Conservation (phyloP, 1,140 invertebrate genomes). For the Sinonovacula constricta region DNA sequence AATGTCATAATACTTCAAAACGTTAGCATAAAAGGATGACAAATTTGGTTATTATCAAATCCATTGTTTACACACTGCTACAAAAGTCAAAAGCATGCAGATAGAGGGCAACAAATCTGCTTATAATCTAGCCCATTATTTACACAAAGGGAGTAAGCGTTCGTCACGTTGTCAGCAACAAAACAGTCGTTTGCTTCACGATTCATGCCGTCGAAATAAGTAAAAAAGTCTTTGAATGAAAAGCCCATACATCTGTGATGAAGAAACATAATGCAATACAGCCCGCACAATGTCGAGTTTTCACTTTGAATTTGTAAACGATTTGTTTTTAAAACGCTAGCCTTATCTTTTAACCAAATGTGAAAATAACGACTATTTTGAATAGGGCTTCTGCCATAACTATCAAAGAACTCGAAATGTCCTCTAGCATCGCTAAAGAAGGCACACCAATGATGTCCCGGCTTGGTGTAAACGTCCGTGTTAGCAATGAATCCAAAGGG, state of each 20-base stretch:
- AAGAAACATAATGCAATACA: slow-evolving; percentile 29
- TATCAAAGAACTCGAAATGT: too few species aligned
- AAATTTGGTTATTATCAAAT: too few species aligned
- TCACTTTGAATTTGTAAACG: slow-evolving; percentile 17
- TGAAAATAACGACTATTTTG: slow-evolving; percentile 25
- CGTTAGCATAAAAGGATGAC: too few species aligned
- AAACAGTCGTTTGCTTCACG: background rate
- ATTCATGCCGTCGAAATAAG: background rate
- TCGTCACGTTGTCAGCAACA: slow-evolving; percentile 2
- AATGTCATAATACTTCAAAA: too few species aligned
- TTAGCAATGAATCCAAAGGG: slow-evolving; percentile 21
- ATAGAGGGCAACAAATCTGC: too few species aligned
- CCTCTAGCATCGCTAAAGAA: too few species aligned
- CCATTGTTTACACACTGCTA: too few species aligned
- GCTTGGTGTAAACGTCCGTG: background rate
- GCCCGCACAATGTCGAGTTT: slow-evolving; percentile 4
- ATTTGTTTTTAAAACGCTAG: slow-evolving; percentile 1
- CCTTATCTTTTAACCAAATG: slow-evolving; percentile 8
- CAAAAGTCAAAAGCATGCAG: slow-evolving; percentile 12
- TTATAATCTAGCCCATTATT: slow-evolving; percentile 11
- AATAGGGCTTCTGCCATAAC: too few species aligned
- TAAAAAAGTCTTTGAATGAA: slow-evolving; percentile 8
- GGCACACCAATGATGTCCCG: slow-evolving; percentile 11
- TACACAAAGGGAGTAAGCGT: background rate
- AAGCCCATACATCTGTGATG: slow-evolving; percentile 5